These are phyloP conservation scores for Gorilla gorilla DNA, from an alignment of 2,113 vertebrate species.

Conservation along the genomic window DNA sequence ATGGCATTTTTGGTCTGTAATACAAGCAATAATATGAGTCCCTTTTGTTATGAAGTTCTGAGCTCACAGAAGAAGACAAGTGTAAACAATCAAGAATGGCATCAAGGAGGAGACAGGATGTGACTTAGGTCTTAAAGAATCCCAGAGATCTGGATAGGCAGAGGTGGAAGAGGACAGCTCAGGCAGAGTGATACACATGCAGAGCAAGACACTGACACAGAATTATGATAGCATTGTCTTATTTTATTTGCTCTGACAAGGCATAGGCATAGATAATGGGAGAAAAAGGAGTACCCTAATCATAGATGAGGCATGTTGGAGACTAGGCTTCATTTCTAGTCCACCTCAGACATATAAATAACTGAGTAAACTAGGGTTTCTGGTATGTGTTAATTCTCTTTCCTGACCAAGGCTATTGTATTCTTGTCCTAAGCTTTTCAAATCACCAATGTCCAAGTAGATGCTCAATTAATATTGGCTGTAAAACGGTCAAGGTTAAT, in stretches of 20 bases:
- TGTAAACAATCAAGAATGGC: neutral
- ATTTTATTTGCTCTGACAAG: neutral
- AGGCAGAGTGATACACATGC: rapidly evolving
- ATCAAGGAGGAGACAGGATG: neutral
- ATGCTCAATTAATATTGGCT: neutral
- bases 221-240: neutral
- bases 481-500: neutral
- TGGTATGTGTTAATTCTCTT: neutral
- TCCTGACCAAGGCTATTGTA: neutral
- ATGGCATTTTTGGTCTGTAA: neutral
- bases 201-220: neutral
- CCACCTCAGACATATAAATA: neutral
- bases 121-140: neutral
- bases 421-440: neutral
- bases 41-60: neutral
- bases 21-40: neutral
- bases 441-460: neutral
- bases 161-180: neutral
- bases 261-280: neutral
- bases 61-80: neutral
- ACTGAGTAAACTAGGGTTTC: neutral
- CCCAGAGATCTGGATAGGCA: neutral
- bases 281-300: neutral
- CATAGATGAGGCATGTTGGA: neutral
- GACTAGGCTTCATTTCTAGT: neutral